Evolutionary conservation across 2,888 invertebrate species (phyloP), one percentile per base, ranked within the genome.

Genomic region (Dicyrtoma fusca): DNA sequence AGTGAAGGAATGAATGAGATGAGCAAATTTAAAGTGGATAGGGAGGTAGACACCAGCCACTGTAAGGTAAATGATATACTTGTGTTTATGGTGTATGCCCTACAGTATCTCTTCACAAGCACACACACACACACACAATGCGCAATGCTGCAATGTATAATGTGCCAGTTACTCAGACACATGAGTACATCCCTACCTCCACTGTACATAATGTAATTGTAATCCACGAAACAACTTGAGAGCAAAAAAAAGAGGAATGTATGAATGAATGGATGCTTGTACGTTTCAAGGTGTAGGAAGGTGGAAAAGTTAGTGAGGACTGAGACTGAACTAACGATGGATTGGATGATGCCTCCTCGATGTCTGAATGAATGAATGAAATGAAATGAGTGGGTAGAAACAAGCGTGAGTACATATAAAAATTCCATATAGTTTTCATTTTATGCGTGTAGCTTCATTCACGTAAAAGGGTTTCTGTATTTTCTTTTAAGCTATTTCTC

Each of bases 381-480:
- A 21, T n/a, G 53, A 53, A 53, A 53, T 53, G 53, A 53, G 53
- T 53, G 53, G 53, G 53, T 23, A 53, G 53, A 53, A 19, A 19
- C 19, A 17, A 21, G 19, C 21, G 19, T 10, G 21, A 53, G 19
- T 53, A 34, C 34, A 34, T 34, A 34, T 34, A 34, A 34, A 5
- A 34, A 34, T 34, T 3, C 8, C 8, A 34, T 34, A 34, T 34
- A 34, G 34, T 8, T 34, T 34, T 8, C 3, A 5, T 34, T 34
- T 34, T 34, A 34, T 34, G 34, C 34, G 34, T 34, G 34, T 34
- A 34, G 8, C 4, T 34, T 34, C 3, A 34, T 34, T 34, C 34
- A 34, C 34, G 34, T 34, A 34, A 34, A 34, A 34, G 34, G 34
- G 34, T 34, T 34, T 34, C 3, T 34, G 34, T 34, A 34, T 34